A percentile compares a stretch with the other conserved stretches of the same genome.
phyloP scores from a whole-genome alignment of 2,797 vertebrate species.

The Carapus acus region DNA sequence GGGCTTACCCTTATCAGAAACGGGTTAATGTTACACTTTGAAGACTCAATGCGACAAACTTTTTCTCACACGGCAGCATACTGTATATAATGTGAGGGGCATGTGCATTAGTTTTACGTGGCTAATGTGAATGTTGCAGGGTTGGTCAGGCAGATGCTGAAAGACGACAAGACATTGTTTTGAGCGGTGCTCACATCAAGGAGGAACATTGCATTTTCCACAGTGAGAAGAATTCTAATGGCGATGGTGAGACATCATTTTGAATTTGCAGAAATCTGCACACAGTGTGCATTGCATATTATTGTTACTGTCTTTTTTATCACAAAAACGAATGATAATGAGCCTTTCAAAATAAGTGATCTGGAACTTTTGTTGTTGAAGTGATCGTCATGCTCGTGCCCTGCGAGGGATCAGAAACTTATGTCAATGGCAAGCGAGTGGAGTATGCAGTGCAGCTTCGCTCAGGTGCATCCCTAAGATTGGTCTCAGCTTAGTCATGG shows the following conservation, averaged over 20 bases:
- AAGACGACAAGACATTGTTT: conserved; percentile 92
- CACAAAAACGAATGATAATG: neutral
- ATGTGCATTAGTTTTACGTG: conserved; percentile 33
- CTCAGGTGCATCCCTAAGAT: conserved; percentile 78
- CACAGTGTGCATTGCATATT: no score
- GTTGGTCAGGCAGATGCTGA: conserved; percentile 95
- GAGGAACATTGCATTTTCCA: conserved; percentile 96
- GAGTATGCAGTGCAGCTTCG: conserved; percentile 87
- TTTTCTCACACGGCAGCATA: conserved; percentile 28
- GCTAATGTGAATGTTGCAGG: conserved; percentile 68
- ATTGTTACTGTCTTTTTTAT: neutral
- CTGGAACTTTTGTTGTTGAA: conserved; percentile 56
- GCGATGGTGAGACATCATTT: conserved; percentile 78
- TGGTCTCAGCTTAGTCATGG: no score
- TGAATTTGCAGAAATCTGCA: no score
- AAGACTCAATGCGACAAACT: neutral
- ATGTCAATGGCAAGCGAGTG: conserved; percentile 96
- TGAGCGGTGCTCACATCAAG: conserved; percentile 95
- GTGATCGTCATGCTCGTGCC: conserved; percentile 93
- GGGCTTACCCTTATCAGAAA: conserved; percentile 4
- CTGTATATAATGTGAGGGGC: conserved; percentile 2
- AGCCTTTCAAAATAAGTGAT: conserved; percentile 17
- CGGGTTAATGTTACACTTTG: conserved; percentile 11
- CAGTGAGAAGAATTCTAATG: conserved; percentile 85
- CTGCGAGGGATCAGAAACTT: conserved; percentile 93